phyloP scores from a whole-genome alignment of 2,888 invertebrate species.

The Hyposoter didymator region DNA sequence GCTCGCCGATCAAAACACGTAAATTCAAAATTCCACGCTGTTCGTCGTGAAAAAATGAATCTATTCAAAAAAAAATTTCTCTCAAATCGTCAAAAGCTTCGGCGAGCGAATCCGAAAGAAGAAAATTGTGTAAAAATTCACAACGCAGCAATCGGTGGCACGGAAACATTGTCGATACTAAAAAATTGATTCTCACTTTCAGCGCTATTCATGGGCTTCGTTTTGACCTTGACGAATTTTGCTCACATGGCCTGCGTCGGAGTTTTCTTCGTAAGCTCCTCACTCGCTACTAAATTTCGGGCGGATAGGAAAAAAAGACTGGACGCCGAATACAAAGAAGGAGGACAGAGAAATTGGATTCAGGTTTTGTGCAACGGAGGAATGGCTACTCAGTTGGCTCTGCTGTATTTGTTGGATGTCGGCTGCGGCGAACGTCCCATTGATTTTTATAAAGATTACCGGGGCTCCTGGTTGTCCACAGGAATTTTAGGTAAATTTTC shows the following conservation, averaged over 20 bases:
- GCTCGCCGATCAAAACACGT: too few species aligned
- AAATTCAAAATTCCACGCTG: too few species aligned
- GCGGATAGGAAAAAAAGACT: slow-evolving; percentile 88
- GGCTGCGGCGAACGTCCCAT: slow-evolving; percentile 92
- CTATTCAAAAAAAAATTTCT: too few species aligned
- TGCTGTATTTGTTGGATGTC: slow-evolving; percentile 92
- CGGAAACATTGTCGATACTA: neutral
- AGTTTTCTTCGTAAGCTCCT: slow-evolving; percentile 92
- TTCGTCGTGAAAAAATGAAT: too few species aligned
- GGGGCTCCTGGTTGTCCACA: slow-evolving; percentile 93
- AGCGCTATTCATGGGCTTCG: slow-evolving; percentile 90
- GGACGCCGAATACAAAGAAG: slow-evolving; percentile 93
- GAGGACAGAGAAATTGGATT: slow-evolving; percentile 94
- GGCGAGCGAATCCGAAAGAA: too few species aligned
- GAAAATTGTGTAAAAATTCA: neutral
- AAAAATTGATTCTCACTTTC: neutral
- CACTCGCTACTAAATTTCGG: slow-evolving; percentile 92
- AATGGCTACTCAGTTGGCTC: slow-evolving; percentile 92
- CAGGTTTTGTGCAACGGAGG: slow-evolving; percentile 96
- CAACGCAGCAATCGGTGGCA: neutral
- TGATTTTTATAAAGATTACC: slow-evolving; percentile 90
- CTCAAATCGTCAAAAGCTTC: too few species aligned
- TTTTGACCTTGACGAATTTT: slow-evolving; percentile 91
- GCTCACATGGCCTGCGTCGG: slow-evolving; percentile 90
- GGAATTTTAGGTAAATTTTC: slow-evolving; percentile 88